These are phyloP conservation scores for Phenacoccus solenopsis DNA, from an alignment of 1,140 invertebrate genomes.

Conservation along the genomic window DNA sequence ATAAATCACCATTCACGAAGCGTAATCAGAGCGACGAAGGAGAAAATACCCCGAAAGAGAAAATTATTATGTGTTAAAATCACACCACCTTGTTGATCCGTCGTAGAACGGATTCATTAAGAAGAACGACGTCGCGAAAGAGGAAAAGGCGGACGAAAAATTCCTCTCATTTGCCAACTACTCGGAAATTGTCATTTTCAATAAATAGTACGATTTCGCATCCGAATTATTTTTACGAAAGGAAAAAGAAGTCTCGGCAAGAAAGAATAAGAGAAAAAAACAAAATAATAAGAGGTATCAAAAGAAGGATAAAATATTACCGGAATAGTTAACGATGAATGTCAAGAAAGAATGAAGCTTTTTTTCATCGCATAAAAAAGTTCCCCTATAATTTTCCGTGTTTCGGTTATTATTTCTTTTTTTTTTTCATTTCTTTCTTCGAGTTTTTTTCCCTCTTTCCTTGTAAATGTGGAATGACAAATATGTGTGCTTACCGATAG, in stretches of 20 bases:
- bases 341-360: background rate
- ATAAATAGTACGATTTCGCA: background rate
- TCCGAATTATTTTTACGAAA: background rate
- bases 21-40: background rate
- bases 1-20: too few species aligned
- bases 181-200: background rate
- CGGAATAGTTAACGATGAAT: background rate
- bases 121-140: background rate
- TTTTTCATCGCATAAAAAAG: background rate
- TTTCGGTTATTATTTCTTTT: background rate
- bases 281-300: constrained; percentile 2
- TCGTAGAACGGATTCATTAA: background rate
- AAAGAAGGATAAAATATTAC: background rate
- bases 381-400: background rate
- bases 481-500: background rate
- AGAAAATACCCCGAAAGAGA: background rate
- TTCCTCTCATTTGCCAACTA: background rate
- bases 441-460: background rate
- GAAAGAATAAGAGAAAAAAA: background rate
- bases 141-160: background rate
- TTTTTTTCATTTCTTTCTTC: too few species aligned
- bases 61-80: background rate
- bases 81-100: background rate
- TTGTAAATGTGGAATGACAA: background rate
- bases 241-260: background rate